phyloP scores from a whole-genome alignment of 2,113 vertebrate genomes.

The Ageneiosus marmoratus region DNA sequence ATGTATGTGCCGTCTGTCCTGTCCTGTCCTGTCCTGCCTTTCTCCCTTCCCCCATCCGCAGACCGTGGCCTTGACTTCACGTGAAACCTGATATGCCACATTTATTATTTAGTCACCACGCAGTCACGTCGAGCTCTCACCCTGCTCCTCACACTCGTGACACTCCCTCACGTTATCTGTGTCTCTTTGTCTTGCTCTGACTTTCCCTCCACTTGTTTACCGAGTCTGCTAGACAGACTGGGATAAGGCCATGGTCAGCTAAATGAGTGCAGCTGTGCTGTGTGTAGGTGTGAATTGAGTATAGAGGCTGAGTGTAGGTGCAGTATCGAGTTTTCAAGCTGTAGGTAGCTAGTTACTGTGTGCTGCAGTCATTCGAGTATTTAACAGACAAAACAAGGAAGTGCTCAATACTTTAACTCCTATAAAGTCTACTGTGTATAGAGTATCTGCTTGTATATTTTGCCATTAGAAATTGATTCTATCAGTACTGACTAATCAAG shows the following conservation, averaged over 20 bases:
- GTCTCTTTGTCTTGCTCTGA: slow-evolving; percentile 25
- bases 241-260: slow-evolving; percentile 3
- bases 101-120: slow-evolving; percentile 81
- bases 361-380: neutral
- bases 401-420: neutral
- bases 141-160: slow-evolving; percentile 61
- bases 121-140: slow-evolving; percentile 66
- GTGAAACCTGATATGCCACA: slow-evolving; percentile 75
- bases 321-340: neutral
- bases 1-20: slow-evolving; percentile 21
- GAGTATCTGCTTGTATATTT: neutral
- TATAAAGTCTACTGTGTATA: neutral
- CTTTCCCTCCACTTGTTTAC: slow-evolving; percentile 34
- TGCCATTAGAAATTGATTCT: neutral
- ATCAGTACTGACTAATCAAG: neutral
- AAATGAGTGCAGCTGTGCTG: neutral
- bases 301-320: neutral
- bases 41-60: slow-evolving; percentile 56
- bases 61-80: slow-evolving; percentile 67
- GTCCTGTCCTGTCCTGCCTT: slow-evolving; percentile 44
- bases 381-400: neutral
- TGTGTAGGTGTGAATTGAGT: neutral
- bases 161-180: slow-evolving; percentile 43
- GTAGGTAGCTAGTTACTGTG: neutral
- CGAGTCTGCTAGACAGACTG: neutral